These are phyloP conservation scores for Rhagologus leucostigma DNA, from an alignment of 2,113 vertebrate species.

Conservation along the genomic window DNA sequence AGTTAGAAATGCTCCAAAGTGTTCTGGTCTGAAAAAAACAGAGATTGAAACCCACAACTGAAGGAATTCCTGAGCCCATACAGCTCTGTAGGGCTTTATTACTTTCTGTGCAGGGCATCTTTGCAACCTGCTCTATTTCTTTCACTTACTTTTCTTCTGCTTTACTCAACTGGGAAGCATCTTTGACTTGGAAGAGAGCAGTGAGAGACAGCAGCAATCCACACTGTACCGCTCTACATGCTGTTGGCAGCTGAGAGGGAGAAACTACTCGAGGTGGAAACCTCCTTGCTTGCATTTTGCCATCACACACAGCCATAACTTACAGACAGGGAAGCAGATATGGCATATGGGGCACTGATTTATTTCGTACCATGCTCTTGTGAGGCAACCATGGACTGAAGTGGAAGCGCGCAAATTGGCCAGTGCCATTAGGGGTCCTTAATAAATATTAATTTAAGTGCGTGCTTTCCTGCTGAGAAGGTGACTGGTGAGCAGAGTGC, in stretches of 20 bases:
- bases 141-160: background rate
- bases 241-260: background rate
- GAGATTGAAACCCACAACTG: background rate
- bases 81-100: background rate
- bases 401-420: background rate
- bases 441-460: constrained; percentile 25
- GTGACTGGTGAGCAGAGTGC: background rate
- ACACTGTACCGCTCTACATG: rapidly evolving
- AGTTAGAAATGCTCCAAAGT: background rate
- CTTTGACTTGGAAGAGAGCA: background rate
- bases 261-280: background rate
- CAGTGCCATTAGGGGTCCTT: background rate
- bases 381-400: background rate
- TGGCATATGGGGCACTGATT: background rate
- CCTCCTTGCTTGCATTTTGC: background rate
- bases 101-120: background rate
- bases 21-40: background rate
- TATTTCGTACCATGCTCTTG: background rate
- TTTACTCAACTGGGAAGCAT: background rate
- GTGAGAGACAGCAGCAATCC: rapidly evolving
- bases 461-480: background rate
- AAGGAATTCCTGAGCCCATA: background rate
- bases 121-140: background rate
- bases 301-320: background rate
- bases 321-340: background rate